phyloP scores from a whole-genome alignment of 2,797 vertebrate species.

The Brachymystax lenok region DNA sequence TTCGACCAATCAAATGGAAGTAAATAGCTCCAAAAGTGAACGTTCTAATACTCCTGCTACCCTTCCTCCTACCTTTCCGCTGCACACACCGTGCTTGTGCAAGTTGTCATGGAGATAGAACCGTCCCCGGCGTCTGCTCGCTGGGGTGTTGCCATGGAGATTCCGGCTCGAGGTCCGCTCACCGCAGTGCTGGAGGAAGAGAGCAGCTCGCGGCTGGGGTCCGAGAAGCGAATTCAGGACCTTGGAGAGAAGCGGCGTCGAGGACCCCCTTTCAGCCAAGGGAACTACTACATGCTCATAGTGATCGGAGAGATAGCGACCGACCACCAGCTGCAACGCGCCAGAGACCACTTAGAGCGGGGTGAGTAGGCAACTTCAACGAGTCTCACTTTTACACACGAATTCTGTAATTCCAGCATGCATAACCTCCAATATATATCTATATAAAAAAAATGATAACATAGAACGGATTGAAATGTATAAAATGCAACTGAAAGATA shows the following conservation, averaged over 20 bases:
- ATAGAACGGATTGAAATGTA: slow-evolving; percentile 38
- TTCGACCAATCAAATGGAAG: slow-evolving; percentile 65
- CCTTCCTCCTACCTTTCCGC: slow-evolving; percentile 43
- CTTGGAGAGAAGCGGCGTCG: slow-evolving; percentile 62
- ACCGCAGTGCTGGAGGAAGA: slow-evolving; percentile 73
- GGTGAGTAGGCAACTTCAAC: slow-evolving; percentile 76
- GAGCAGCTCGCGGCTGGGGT: slow-evolving; percentile 43
- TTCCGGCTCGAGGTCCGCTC: slow-evolving; percentile 72
- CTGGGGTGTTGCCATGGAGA: slow-evolving; percentile 87
- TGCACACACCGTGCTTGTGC: slow-evolving; percentile 49
- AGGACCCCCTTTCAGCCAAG: slow-evolving; percentile 71
- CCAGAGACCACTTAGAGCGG: slow-evolving; percentile 84
- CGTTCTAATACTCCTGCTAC: slow-evolving; percentile 46
- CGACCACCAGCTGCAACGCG: slow-evolving; percentile 84
- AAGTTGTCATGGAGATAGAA: slow-evolving; percentile 92
- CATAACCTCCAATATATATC: not conserved
- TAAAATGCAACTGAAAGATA: slow-evolving; percentile 64
- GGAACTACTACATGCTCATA: slow-evolving; percentile 83
- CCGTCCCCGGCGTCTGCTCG: slow-evolving; percentile 70
- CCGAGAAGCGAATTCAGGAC: slow-evolving; percentile 68
- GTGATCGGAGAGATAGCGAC: slow-evolving; percentile 89
- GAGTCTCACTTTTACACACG: not conserved
- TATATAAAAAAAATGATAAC: no score
- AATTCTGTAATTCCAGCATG: not conserved
- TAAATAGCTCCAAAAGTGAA: slow-evolving; percentile 65